Base-by-base conservation (phyloP, 2,797 vertebrate genomes). In the Kryptolebias ocellatus region DNA sequence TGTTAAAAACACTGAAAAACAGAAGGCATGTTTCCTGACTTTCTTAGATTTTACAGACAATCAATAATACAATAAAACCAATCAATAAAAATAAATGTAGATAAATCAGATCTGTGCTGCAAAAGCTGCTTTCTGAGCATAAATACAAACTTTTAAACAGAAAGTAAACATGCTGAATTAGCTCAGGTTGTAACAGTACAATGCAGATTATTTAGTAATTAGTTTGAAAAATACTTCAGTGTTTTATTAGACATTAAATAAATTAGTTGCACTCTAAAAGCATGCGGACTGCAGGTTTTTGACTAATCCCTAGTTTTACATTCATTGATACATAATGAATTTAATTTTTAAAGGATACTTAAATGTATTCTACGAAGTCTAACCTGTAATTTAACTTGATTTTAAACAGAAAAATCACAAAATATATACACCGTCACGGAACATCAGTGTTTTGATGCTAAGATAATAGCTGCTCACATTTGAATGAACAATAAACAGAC, bases 381-480 rank as follows among this genome's bases (percentile, higher is more conserved):
- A 34, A 6, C 34, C 34, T 7, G 34, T 20, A 9, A 49, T 20
- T 49, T 17, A 1, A 46, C 15, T 17, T 46, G 16, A 17, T 12
- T 16, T 46, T 16, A 3, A 2, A 17, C 18, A 4, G 5, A 47
- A 47, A 47, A 6, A 20, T 0, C 6, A 12, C 10, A 50, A 24
- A 49, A 50, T 7, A 24, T 24, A 2, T 24, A 24, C 20, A 24
- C 20, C 20, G 45, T 46, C 16, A 14, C 12, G 44, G 1, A 46
- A 17, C 45, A 46, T 42, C 4, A 27, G 6, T 64, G 52, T 72
- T 60, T 61, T 31, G 55, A 16, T 53, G 20, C 53, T 15, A 28
- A 24, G 20, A 44, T 9, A 62, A 80, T 75, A 75, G 76, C 70
- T 54, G 70, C 72, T 16, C 12, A 31, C 4, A 4, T 9, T 31